Base-by-base conservation (phyloP, 2,113 vertebrate genomes). In the Cottus gobio region DNA sequence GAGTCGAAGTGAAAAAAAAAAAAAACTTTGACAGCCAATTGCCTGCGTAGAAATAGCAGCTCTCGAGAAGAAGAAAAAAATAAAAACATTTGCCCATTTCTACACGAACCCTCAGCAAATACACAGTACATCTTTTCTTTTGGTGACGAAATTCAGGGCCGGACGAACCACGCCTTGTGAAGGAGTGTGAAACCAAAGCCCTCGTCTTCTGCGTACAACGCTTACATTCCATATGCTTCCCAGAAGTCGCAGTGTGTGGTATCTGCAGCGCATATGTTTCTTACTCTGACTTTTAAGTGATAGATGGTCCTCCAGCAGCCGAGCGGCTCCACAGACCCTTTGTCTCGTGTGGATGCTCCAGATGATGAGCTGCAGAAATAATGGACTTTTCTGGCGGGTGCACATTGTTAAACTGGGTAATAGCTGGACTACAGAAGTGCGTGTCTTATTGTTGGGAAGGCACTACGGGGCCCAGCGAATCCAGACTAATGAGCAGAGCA, bases 351-450 rank as follows among this genome's bases (percentile, higher is more conserved):
- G 88, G 82, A 84, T 89, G 88, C 89, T 89, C 64, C 68, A 89
- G 87, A 93, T 90, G 91, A 93, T 91, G 91, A 92, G 92, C 88
- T 87, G 85, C 82, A 83, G 87, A 77, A 91, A 89, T 92, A 91
- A 93, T 91, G 88, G 88, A 92, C 87, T 91, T 88, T 90, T 91
- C 82, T 86, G 81, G 77, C 88, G 73, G 88, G 76, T 90, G 88
- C 87, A 86, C 89, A 88, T 92, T 90, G 81, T 86, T 85, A 91
- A 90, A 87, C 83, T 68, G 37, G 4, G 73, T 85, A 87, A 90
- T 82, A 86, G 82, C 73, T 7, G 85, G 80, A 90, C 86, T 85
- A 79, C 77, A 85, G 78, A 82, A 84, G 85, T 70, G 82, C 80
- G 68, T 79, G 85, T 84, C 88, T 85, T 70, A 84, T 84, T 87